Conservation (phyloP, 2,113 vertebrate species). For the Menura novaehollandiae region DNA sequence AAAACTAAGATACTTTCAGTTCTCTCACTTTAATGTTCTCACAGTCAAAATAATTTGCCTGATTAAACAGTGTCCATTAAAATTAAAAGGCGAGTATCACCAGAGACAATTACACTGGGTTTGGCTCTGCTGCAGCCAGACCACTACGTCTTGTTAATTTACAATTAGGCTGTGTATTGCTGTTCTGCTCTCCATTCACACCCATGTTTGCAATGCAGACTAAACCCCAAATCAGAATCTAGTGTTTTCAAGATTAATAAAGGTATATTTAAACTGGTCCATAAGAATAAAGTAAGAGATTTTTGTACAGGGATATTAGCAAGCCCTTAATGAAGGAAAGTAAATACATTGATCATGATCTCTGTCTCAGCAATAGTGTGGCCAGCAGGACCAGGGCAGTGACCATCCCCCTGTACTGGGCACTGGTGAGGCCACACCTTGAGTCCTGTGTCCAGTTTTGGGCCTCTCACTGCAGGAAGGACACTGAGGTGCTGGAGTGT, state of each 20-base stretch:
- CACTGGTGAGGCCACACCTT: neutral
- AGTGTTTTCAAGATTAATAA: neutral
- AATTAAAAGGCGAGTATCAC: neutral
- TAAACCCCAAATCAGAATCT: neutral
- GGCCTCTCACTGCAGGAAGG: neutral
- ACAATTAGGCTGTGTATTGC: neutral
- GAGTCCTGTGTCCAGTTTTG: neutral
- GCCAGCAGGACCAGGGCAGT: neutral
- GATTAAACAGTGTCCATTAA: neutral
- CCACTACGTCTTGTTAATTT: neutral
- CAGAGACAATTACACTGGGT: neutral
- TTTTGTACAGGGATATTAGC: neutral
- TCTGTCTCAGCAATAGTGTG: neutral
- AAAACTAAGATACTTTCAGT: neutral
- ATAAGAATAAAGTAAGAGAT: neutral
- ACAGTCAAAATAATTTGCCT: neutral
- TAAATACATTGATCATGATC: neutral
- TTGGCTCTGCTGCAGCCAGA: neutral
- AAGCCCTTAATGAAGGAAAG: neutral
- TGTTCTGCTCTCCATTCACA: neutral
- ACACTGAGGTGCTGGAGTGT: accelerated
- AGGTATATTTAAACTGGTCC: neutral
- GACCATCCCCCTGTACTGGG: neutral
- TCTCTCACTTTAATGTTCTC: neutral
- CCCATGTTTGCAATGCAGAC: neutral